These are phyloP conservation scores for Perca fluviatilis DNA, from an alignment of 2,113 vertebrate genomes.

Conservation along the genomic window DNA sequence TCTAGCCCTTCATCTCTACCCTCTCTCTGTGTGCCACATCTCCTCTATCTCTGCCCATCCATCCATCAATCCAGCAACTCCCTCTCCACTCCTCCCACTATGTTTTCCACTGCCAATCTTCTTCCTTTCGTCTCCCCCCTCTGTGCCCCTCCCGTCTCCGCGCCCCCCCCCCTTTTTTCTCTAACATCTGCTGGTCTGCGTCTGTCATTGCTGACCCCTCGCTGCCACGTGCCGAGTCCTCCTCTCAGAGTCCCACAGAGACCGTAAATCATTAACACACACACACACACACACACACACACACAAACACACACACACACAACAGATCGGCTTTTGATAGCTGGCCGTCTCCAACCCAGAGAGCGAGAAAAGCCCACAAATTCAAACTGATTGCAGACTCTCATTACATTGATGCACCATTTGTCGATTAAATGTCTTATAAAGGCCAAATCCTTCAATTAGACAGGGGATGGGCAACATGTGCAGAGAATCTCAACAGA, in stretches of 20 bases:
- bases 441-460: slow-evolving; percentile 60
- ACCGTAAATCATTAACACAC: slow-evolving; percentile 68
- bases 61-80: slow-evolving; percentile 60
- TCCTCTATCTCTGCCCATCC: slow-evolving; percentile 47
- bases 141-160: slow-evolving; percentile 1
- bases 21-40: slow-evolving; percentile 1
- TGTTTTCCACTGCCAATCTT: slow-evolving; percentile 16
- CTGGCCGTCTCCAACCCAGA: slow-evolving; percentile 41
- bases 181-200: slow-evolving; percentile 71
- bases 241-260: slow-evolving; percentile 64
- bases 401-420: slow-evolving; percentile 49
- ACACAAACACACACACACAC: neutral
- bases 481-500: slow-evolving; percentile 34
- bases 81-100: slow-evolving; percentile 26
- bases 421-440: slow-evolving; percentile 66
- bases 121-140: slow-evolving; percentile 19
- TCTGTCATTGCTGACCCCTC: slow-evolving; percentile 69
- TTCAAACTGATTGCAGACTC: slow-evolving; percentile 45
- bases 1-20: slow-evolving; percentile 6
- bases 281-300: neutral
- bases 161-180: slow-evolving; percentile 21
- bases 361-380: slow-evolving; percentile 41
- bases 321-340: slow-evolving; percentile 16
- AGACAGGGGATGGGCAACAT: slow-evolving; percentile 46
- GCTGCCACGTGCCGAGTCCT: slow-evolving; percentile 66